These are phyloP conservation scores for Palythoa heliodiscus DNA, from an alignment of 92 coral and sea anemone species.

Conservation along the genomic window DNA sequence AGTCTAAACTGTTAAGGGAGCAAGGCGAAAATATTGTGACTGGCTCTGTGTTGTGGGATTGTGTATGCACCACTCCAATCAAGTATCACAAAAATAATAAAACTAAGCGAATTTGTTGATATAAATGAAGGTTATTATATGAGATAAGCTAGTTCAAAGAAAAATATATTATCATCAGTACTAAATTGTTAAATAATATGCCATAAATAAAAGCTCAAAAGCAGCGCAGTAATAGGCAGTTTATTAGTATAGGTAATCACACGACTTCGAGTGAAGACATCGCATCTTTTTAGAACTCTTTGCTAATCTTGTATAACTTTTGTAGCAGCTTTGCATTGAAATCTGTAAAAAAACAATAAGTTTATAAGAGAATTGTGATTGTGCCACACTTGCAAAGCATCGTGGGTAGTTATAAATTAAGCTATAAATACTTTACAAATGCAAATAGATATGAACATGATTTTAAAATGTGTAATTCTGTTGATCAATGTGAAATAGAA, in stretches of 20 bases:
- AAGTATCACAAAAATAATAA: background rate
- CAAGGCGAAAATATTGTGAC: background rate
- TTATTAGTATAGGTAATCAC: no score
- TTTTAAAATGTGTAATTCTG: constrained; percentile 1
- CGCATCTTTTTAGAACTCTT: background rate
- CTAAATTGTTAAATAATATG: background rate
- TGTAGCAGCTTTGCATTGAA: background rate
- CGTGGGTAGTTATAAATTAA: background rate
- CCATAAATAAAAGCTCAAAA: background rate
- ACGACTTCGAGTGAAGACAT: background rate
- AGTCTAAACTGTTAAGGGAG: constrained; percentile 4
- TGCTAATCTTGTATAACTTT: background rate
- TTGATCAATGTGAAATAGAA: background rate
- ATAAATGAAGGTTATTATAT: background rate
- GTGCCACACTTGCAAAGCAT: background rate
- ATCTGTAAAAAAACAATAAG: background rate
- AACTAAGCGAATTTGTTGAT: background rate
- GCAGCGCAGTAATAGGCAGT: background rate
- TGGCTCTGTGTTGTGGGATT: background rate
- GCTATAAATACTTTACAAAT: background rate
- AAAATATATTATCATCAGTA: background rate
- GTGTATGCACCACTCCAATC: background rate
- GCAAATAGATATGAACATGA: background rate
- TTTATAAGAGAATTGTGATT: background rate
- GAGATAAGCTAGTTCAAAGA: background rate